Base-by-base conservation (phyloP, 2,888 invertebrate species). In the Hirtodrosophila alboralis region DNA sequence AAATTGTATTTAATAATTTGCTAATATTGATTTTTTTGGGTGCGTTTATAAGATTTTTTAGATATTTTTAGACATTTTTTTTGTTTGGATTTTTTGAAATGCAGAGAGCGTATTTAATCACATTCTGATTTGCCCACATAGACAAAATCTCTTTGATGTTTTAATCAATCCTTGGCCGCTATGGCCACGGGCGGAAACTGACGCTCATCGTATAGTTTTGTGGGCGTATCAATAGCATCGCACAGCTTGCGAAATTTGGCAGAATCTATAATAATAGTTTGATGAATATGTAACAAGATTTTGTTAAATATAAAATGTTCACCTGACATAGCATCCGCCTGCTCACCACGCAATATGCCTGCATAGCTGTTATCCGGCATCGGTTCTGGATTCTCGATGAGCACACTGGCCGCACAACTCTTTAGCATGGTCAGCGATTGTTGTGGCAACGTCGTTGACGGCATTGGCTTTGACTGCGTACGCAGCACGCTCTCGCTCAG, bases 291-390 rank as follows among this genome's bases (percentile, higher is more conserved):
- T 10, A 12, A 9, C 21, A 8, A 12, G 10, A 0, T 5, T 6
- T 8, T 8, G 0, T 4, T 1, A 13, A 2, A 6, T 8, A 1
- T 18, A 0, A 4, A 2, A 2, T 14, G 26, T 30, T 26, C 23
- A 96, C 96, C 96, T 95, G 96, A 95, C 95, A 96, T 95, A 92
- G 92, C 92, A 92, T 93, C 93, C 54, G 93, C 91, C 67, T 94
- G 94, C 88, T 95, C 94, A 91, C 96, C 96, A 92, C 95, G 95
- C 92, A 97, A 93, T 91, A 96, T 95, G 92, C 95, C 95, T 91
- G 96, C 96, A 94, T 97, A 97, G 93, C 95, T 90, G 28, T 87
- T 87, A 48, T 89, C 90, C 18, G 84, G 68, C 58, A 73, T 43
- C 8, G 80, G 80, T 30, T 88, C 88, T 0, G 88, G 87, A 68